phyloP scores from a whole-genome alignment of 2,797 vertebrate species.

The Aldrovandia affinis region DNA sequence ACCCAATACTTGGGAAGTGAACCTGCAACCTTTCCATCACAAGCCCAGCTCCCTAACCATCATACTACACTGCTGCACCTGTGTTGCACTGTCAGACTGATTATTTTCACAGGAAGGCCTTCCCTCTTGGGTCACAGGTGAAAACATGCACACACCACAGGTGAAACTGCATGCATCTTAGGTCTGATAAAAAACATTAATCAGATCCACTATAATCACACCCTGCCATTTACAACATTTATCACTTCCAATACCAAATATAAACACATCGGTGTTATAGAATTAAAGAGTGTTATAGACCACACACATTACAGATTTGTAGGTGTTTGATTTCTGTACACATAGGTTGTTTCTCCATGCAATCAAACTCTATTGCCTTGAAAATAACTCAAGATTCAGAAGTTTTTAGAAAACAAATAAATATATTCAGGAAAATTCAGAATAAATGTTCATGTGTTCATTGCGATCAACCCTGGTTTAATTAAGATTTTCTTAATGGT shows the following conservation, averaged over 20 bases:
- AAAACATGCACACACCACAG: neutral
- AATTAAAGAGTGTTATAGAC: neutral
- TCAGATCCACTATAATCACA: neutral
- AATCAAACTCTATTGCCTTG: too few relatives aligned
- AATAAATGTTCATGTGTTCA: too few relatives aligned
- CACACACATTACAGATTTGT: neutral
- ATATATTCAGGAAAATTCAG: too few relatives aligned
- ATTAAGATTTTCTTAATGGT: neutral
- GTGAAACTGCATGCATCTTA: neutral
- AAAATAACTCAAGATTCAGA: too few relatives aligned
- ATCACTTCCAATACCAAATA: neutral
- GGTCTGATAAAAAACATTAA: neutral
- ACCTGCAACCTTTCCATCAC: too few relatives aligned
- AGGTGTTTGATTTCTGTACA: neutral
- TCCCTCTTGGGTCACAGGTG: neutral
- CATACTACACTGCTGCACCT: too few relatives aligned
- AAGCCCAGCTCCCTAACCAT: too few relatives aligned
- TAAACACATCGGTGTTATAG: neutral
- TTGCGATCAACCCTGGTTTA: too few relatives aligned
- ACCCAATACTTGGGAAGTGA: neutral
- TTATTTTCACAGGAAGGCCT: neutral
- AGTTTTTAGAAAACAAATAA: too few relatives aligned
- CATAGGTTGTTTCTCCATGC: too few relatives aligned
- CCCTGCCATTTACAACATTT: neutral
- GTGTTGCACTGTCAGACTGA: neutral